These are phyloP conservation scores for Leucosticte australis DNA, from an alignment of 2,113 vertebrate genomes.

Conservation along the genomic window DNA sequence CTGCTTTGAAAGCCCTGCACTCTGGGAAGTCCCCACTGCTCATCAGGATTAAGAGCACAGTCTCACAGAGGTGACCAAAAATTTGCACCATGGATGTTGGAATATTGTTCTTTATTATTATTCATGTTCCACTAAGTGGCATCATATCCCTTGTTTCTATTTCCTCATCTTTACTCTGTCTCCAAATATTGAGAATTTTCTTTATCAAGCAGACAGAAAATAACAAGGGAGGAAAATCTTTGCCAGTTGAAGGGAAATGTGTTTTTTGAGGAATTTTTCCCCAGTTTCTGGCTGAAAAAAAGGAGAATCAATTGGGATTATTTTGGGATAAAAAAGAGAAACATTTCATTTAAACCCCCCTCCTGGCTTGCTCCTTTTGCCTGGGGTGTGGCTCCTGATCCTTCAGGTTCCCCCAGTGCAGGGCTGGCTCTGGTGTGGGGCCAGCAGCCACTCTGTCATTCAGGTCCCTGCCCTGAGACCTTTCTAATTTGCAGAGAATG, in stretches of 20 bases:
- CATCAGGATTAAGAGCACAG: fast-evolving
- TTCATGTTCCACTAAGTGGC: constrained; percentile 58
- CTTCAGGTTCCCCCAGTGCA: background rate
- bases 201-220: background rate
- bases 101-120: background rate
- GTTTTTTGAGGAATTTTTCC: background rate
- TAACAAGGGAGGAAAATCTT: background rate
- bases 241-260: background rate
- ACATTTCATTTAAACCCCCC: background rate
- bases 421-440: background rate
- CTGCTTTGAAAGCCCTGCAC: background rate
- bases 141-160: constrained; percentile 57
- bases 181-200: background rate
- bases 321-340: background rate
- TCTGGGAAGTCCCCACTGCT: background rate
- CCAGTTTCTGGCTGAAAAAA: background rate
- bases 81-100: background rate
- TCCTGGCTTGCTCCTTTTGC: fast-evolving
- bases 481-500: background rate
- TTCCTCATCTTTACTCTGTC: background rate
- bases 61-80: background rate
- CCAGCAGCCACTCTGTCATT: background rate
- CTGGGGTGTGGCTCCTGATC: background rate
- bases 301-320: background rate
- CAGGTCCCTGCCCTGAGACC: background rate